Percentiles rank a stretch among this genome's conserved stretches.
These are phyloP conservation scores for Takifugu flavidus DNA, from an alignment of 2,113 vertebrate species.

Conservation along the genomic window DNA sequence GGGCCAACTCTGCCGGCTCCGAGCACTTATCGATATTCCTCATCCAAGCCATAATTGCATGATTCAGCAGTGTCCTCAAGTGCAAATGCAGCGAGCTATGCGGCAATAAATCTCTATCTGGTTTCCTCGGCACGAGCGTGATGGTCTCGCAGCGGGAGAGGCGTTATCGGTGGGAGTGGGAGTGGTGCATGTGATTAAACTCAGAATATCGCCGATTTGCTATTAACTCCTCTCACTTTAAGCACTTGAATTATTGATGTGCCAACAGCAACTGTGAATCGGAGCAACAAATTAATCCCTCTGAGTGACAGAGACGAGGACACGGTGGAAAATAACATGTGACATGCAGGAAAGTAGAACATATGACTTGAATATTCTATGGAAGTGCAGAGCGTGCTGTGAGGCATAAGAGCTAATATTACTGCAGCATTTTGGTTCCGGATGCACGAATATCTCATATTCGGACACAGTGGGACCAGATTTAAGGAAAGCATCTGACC, in stretches of 20 bases:
- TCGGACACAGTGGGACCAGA: no score
- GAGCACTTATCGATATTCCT: conserved; percentile 53
- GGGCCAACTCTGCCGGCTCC: conserved; percentile 37
- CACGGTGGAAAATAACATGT: conserved; percentile 36
- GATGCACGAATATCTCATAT: no score
- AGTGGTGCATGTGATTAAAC: conserved; percentile 42
- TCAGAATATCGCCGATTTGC: conserved; percentile 28
- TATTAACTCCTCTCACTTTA: conserved; percentile 32
- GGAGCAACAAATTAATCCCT: conserved; percentile 10
- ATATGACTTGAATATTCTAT: conserved; percentile 3
- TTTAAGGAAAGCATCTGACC: neutral
- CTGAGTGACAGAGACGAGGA: conserved; percentile 25
- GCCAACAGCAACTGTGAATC: conserved; percentile 19
- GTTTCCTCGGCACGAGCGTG: conserved; percentile 3
- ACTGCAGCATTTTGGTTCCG: no score
- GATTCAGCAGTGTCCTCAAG: conserved; percentile 64
- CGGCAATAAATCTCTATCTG: conserved; percentile 40
- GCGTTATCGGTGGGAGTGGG: conserved; percentile 11
- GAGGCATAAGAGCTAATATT: no score
- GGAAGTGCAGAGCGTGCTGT: conserved; percentile 13
- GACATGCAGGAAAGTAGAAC: conserved; percentile 11
- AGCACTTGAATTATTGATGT: conserved; percentile 31
- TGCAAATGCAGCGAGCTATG: conserved; percentile 42
- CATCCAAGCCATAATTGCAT: conserved; percentile 60
- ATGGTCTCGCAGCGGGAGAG: conserved; percentile 20